Percentiles rank a stretch among this genome's conserved stretches.
Conservation (phyloP, 1,140 invertebrate genomes). For the Papilio machaon region DNA sequence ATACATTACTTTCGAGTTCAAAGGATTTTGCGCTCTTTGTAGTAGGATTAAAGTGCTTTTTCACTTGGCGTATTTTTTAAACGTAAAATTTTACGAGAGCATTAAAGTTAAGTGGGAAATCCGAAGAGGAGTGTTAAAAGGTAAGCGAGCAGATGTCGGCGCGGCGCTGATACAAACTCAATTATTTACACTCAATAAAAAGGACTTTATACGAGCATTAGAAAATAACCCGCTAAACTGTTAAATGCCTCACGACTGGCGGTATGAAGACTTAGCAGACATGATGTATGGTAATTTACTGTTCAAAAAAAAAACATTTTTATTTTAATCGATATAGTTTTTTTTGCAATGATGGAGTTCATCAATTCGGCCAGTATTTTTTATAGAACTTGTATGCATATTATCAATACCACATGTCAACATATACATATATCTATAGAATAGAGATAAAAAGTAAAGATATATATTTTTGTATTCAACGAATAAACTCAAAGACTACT, state of each 20-base stretch:
- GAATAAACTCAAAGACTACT: too few species aligned
- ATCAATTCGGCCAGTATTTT: too few species aligned
- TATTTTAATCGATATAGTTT: not conserved
- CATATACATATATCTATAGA: too few species aligned
- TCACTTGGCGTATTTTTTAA: constrained; percentile 42
- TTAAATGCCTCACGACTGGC: constrained; percentile 41
- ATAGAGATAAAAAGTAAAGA: too few species aligned
- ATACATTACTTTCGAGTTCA: constrained; percentile 50
- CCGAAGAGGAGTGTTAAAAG: constrained; percentile 76
- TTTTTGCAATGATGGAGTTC: not conserved
- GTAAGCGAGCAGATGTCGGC: constrained; percentile 69
- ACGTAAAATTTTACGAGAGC: constrained; percentile 76
- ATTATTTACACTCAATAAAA: constrained; percentile 82
- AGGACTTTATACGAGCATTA: constrained; percentile 77
- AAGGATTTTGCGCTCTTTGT: constrained; percentile 54
- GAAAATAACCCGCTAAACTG: constrained; percentile 68
- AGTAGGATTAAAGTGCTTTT: constrained; percentile 53
- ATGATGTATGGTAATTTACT: constrained; percentile 46
- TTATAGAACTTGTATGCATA: too few species aligned
- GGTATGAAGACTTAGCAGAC: constrained; percentile 41
- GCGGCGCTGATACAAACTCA: constrained; percentile 74
- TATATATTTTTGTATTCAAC: too few species aligned
- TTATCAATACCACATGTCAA: too few species aligned
- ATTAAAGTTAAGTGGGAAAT: constrained; percentile 81
- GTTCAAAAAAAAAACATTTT: not conserved